Conservation (phyloP, 2,888 invertebrate species). For the Belgica antarctica region DNA sequence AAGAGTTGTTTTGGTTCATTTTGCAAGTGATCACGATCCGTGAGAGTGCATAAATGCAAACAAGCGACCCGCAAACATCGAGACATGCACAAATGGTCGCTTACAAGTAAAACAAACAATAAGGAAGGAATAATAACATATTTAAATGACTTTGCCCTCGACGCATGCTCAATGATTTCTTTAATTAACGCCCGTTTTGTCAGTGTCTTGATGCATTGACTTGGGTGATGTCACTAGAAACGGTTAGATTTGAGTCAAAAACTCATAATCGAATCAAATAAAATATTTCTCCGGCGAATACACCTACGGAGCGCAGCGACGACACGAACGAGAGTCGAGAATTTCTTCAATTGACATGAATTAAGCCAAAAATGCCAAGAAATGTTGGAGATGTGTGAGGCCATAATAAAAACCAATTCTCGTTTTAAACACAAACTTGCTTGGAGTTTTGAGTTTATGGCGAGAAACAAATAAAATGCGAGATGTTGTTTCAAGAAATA, state of each 20-base stretch:
- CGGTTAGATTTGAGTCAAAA: neutral
- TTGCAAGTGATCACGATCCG: neutral
- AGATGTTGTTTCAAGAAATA: too few species aligned
- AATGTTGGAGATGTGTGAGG: neutral
- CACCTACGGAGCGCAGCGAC: neutral
- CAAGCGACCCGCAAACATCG: neutral
- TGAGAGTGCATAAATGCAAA: neutral
- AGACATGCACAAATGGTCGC: neutral
- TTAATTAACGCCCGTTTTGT: neutral
- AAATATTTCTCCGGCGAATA: too few species aligned
- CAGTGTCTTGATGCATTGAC: neutral
- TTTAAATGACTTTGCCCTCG: slow-evolving; percentile 10
- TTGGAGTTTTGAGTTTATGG: neutral
- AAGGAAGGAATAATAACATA: neutral
- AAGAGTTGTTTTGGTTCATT: neutral
- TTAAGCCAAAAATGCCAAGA: slow-evolving; percentile 12
- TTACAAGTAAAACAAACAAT: too few species aligned
- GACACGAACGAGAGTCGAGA: slow-evolving; percentile 3
- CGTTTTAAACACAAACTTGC: neutral
- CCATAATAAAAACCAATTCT: neutral
- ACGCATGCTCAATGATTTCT: slow-evolving; percentile 7
- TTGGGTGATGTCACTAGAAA: neutral
- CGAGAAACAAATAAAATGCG: neutral
- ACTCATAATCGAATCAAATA: neutral
- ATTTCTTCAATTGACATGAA: slow-evolving; percentile 37